Base-by-base conservation (phyloP, 2,797 vertebrate species). In the Eulemur mongoz region DNA sequence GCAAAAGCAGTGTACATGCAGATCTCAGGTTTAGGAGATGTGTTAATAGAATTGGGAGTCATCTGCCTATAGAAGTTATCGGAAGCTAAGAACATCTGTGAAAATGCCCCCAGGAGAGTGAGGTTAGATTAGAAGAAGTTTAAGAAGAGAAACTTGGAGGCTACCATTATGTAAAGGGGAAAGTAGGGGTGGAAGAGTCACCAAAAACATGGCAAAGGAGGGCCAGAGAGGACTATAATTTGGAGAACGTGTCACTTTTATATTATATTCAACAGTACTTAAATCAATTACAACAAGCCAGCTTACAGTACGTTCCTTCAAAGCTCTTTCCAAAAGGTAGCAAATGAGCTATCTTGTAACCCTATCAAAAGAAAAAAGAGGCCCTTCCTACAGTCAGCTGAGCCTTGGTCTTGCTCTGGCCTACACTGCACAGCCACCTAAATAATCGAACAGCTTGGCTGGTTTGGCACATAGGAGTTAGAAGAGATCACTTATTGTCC, bases 271-370 rank as follows among this genome's bases (percentile, higher is more conserved):
- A 97, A 63, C 86, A 80, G 94, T 96, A 96, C 96, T 98, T 98
- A 98, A 96, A 96, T 95, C 97, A 98, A 95, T 98, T 98, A 98
- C 95, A 98, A 95, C 97, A 91, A 96, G 93, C 97, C 72, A 78
- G 82, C 93, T 84, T 93, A 32, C 85, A 89, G 92, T 32, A 72
- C 89, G 90, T 96, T 95, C 84, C 65, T 98, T 98, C 97, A 97
- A 96, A 97, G 86, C 92, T 40, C 70, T 97, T 98, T 98, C 96
- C 97, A 85, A 98, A 96, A 92, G 92, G 95, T 98, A 95, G 87
- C 94, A 97, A 95, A 98, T 72, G 86, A 97, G 40, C 94, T 70
- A 96, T 40, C 73, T 85, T 73, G 79, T 70, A 97, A 97, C 97
- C 97, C 98, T 95, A 93, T 83, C 93, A 81, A 70, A 95, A 92